Base-by-base conservation (phyloP, 1,140 invertebrate species). In the Papilio glaucus region DNA sequence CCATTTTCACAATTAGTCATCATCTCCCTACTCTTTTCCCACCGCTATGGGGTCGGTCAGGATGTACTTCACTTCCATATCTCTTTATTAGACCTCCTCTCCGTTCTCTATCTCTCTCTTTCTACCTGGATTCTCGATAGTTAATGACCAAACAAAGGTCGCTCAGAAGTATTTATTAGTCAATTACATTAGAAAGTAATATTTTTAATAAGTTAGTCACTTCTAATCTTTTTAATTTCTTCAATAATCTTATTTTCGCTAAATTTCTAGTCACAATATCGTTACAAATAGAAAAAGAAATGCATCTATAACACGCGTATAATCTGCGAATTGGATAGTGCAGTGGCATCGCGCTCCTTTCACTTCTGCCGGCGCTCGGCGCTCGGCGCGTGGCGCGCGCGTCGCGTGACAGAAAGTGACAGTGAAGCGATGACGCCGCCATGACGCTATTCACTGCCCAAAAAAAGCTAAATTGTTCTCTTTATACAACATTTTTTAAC, bases 371-470 rank as follows among this genome's bases (percentile, higher is more conserved):
- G n/a, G n/a, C n/a, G n/a, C n/a, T n/a, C n/a, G n/a, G n/a, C n/a
- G n/a, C n/a, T n/a, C n/a, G n/a, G n/a, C n/a, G n/a, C n/a, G n/a
- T n/a, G n/a, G n/a, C n/a, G 65, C 71, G 63, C 69, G 75, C 67
- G 38, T 79, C 73, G 75, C 75, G 74, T 78, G 74, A 81, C 77
- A 77, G 80, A 84, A 82, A 84, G 82, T 78, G 82, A 84, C 78
- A 84, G 82, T 82, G 74, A 69, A 53, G 69, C 72, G 77, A 77
- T 65, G 62, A 73, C 72, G 67, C 49, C 67, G n/a, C 61, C 39
- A 71, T 72, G 75, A 72, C 71, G 74, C 49, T 49, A 69, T 63
- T 4, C 21, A 37, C 10, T 67, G 10, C 60, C 26, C 33, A n/a
- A 61, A 33, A 61, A n/a, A 61, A 33, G 60, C 5, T 24, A 24